These are phyloP conservation scores for Ostrea denselamellosa DNA, from an alignment of 1,140 invertebrate species.

Conservation along the genomic window DNA sequence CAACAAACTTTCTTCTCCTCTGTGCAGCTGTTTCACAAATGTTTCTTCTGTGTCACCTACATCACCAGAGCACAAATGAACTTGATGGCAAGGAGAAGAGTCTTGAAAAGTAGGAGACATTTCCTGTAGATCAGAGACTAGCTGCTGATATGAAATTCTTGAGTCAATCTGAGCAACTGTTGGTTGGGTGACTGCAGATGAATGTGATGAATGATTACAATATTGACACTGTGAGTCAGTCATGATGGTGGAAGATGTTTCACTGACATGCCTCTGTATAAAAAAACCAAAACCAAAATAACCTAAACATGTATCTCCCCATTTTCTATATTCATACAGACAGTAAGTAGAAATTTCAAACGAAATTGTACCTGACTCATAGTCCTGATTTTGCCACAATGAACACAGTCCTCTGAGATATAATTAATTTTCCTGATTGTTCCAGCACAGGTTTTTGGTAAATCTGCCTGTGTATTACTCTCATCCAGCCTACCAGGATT, in stretches of 20 bases:
- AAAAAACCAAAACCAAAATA: neutral
- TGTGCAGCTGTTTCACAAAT: neutral
- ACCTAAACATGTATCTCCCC: neutral
- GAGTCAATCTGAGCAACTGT: neutral
- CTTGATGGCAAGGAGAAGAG: neutral
- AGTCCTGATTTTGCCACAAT: conserved; percentile 12
- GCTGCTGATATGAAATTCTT: neutral
- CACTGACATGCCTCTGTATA: neutral
- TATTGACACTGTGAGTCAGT: neutral
- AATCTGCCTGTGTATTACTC: neutral
- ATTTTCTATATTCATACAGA: neutral
- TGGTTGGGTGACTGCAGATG: neutral
- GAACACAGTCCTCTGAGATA: conserved; percentile 8
- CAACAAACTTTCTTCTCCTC: neutral
- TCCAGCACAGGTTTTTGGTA: neutral
- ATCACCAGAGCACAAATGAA: neutral
- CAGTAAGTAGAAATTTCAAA: neutral
- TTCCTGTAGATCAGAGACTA: neutral
- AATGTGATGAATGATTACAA: neutral
- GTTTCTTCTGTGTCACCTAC: neutral
- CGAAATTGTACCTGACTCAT: neutral
- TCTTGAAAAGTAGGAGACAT: neutral
- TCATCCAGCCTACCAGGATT: neutral
- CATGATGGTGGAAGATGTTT: neutral
- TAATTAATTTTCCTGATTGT: neutral